phyloP scores from a whole-genome alignment of 2,113 vertebrate species.

The Tautogolabrus adspersus region DNA sequence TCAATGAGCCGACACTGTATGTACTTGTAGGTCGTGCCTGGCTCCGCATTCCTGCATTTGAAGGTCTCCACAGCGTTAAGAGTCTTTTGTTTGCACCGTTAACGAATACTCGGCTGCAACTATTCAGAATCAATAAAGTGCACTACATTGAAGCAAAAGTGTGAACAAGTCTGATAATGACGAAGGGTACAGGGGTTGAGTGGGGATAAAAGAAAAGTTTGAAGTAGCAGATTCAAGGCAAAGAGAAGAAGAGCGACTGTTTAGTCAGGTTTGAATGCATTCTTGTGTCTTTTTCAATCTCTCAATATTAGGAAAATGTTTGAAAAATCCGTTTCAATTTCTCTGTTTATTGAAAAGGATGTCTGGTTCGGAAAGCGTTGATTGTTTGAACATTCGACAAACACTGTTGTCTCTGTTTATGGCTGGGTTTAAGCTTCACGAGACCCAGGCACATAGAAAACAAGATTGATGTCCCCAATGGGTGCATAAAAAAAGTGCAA shows the following conservation, averaged over 20 bases:
- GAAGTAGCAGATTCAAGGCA: neutral
- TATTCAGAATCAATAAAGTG: neutral
- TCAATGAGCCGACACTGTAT: neutral
- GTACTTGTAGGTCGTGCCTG: neutral
- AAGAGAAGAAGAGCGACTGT: neutral
- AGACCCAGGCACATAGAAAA: neutral
- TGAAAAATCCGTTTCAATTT: neutral
- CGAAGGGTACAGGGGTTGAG: no score
- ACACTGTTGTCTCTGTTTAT: neutral
- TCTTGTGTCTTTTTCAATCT: neutral
- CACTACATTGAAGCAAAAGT: neutral
- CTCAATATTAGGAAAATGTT: neutral
- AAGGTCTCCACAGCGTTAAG: neutral
- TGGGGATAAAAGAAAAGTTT: slow-evolving; percentile 7
- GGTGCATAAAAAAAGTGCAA: no score
- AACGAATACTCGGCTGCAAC: neutral
- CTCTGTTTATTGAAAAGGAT: neutral
- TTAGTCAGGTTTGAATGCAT: neutral
- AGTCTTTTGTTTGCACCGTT: neutral
- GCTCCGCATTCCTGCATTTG: neutral
- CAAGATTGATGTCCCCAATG: neutral
- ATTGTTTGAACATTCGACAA: no score
- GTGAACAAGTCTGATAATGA: neutral
- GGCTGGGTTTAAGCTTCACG: neutral
- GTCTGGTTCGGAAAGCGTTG: neutral